Percentiles rank a stretch among this genome's conserved stretches.
phyloP scores from a whole-genome alignment of 1,140 invertebrate species.

The Kradibia gibbosae region DNA sequence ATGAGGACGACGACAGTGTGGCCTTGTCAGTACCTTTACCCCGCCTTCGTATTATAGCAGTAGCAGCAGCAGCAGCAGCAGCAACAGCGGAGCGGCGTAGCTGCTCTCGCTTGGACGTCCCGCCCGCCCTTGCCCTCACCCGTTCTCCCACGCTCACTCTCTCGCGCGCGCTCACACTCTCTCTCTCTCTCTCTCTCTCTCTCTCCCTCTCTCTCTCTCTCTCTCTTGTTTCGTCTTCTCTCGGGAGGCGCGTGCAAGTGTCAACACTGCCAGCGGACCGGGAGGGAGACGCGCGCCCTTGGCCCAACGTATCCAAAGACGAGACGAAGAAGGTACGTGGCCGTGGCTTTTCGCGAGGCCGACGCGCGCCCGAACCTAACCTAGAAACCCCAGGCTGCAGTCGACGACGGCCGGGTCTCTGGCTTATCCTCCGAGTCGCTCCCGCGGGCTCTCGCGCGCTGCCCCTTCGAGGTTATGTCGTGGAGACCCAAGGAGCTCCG shows the following conservation, averaged over 20 bases:
- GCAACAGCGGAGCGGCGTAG: not conserved
- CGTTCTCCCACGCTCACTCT: not conserved
- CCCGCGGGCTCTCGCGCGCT: not conserved
- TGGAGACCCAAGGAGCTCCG: too few species aligned
- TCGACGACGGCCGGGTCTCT: too few species aligned
- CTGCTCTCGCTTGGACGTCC: not conserved
- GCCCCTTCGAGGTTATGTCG: not conserved
- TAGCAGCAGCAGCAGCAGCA: not conserved
- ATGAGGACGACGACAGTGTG: not conserved
- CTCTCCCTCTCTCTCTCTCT: too few species aligned
- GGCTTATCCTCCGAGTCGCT: too few species aligned
- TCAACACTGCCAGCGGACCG: slow-evolving; percentile 25
- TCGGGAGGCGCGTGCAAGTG: slow-evolving; percentile 10
- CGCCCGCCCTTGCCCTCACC: too few species aligned
- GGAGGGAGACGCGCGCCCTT: not conserved
- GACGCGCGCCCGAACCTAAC: not conserved
- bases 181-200: not conserved
- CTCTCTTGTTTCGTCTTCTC: not conserved
- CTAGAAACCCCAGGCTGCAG: too few species aligned
- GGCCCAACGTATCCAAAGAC: too few species aligned
- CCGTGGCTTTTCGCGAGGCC: not conserved
- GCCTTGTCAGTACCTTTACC: slow-evolving; percentile 33
- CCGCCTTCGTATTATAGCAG: not conserved
- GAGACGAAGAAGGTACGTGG: not conserved
- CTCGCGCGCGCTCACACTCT: not conserved